These are phyloP conservation scores for Melieria omissa DNA, from an alignment of 2,888 invertebrate genomes.

Conservation along the genomic window DNA sequence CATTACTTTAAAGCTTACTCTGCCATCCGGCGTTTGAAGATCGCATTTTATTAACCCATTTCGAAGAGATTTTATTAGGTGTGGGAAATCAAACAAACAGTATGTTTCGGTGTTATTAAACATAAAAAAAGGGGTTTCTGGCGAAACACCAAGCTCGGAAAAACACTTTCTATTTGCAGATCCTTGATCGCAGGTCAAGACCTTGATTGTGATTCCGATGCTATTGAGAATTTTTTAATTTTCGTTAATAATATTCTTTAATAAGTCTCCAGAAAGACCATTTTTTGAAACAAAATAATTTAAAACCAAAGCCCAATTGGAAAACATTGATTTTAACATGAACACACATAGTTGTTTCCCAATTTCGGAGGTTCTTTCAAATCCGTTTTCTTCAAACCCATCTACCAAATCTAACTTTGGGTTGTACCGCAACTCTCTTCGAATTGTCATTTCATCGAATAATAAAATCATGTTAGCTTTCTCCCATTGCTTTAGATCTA, in stretches of 20 bases:
- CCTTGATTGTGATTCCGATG: slow-evolving; percentile 24
- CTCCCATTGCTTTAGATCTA: background rate
- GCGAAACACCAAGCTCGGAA: slow-evolving; percentile 3
- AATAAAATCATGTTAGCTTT: too few relatives aligned
- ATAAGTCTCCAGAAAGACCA: slow-evolving; percentile 21
- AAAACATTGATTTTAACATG: slow-evolving; percentile 34
- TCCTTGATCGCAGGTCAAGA: slow-evolving; percentile 8
- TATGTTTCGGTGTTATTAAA: too few relatives aligned
- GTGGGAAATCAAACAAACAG: slow-evolving; percentile 30
- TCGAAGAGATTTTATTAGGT: slow-evolving; percentile 35
- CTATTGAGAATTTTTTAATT: slow-evolving; percentile 24
- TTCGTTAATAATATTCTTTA: slow-evolving; percentile 26
- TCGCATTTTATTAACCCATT: slow-evolving; percentile 25
- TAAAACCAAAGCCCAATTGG: slow-evolving; percentile 32
- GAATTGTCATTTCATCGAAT: slow-evolving; percentile 31
- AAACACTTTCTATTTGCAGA: slow-evolving; percentile 27
- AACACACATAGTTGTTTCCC: slow-evolving; percentile 34
- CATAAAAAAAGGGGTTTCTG: slow-evolving; percentile 9
- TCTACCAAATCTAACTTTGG: slow-evolving; percentile 11
- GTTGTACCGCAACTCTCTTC: slow-evolving; percentile 31
- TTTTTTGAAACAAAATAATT: slow-evolving; percentile 35
- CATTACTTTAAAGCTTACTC: slow-evolving; percentile 23
- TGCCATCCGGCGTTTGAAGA: slow-evolving; percentile 24
- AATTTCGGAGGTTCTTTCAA: slow-evolving; percentile 15
- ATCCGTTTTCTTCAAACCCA: slow-evolving; percentile 32